A percentile compares a stretch with the other conserved stretches of the same genome.
Conservation (phyloP, 2,113 vertebrate species). For the Solea senegalensis region DNA sequence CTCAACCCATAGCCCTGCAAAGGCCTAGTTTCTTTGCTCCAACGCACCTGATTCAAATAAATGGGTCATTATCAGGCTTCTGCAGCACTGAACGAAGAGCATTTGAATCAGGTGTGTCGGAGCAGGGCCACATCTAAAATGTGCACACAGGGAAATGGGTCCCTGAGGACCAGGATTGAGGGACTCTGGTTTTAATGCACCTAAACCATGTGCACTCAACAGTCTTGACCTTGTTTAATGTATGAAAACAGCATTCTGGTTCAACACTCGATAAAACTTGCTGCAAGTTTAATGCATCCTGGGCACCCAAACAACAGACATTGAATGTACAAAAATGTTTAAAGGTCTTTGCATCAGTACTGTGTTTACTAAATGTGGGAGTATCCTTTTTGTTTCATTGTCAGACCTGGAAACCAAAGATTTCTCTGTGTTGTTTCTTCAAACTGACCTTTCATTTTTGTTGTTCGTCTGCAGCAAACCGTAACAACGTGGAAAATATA, state of each 20-base stretch:
- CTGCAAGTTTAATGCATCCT: neutral
- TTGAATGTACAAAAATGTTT: neutral
- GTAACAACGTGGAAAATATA: neutral
- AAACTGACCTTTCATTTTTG: conserved; percentile 37
- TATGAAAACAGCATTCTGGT: no score
- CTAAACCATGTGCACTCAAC: neutral
- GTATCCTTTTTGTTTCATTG: conserved; percentile 1
- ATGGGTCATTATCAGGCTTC: no score
- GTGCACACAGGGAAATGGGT: no score
- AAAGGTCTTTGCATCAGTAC: neutral
- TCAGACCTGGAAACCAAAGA: conserved; percentile 6
- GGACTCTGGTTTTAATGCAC: neutral
- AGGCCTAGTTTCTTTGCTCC: no score
- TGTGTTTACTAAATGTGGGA: neutral
- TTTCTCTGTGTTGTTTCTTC: conserved; percentile 14
- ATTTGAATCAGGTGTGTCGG: no score
- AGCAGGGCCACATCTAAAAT: no score
- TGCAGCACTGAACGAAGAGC: no score
- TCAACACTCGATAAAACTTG: no score
- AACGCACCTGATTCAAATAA: no score
- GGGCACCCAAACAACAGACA: neutral
- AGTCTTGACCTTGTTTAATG: neutral
- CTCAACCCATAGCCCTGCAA: no score
- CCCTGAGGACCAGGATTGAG: no score
- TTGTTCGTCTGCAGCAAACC: conserved; percentile 34